Percentiles rank a stretch among this genome's conserved stretches.
Conservation (phyloP, 2,113 vertebrate species). For the Glaucomys volans region DNA sequence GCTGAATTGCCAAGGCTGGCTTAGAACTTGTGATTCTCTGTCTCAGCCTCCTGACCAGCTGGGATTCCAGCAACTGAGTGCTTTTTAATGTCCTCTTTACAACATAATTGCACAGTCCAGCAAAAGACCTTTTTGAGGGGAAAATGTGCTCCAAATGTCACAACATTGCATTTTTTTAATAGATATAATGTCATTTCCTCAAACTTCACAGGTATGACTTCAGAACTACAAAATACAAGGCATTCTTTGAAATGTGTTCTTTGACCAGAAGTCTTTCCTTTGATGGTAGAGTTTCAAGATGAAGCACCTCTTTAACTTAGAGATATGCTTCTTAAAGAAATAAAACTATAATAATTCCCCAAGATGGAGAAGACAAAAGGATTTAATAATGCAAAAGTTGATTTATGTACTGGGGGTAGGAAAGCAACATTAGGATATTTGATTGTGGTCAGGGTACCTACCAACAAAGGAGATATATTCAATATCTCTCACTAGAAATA, state of each 20-base stretch:
- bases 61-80: background rate
- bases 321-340: constrained; percentile 48
- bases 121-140: background rate
- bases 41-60: too few relatives aligned
- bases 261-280: constrained; percentile 29
- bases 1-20: too few relatives aligned
- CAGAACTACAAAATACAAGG: background rate
- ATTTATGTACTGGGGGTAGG: background rate
- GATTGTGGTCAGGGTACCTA: background rate
- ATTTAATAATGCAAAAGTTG: background rate
- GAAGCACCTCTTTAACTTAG: constrained; percentile 11
- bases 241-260: background rate
- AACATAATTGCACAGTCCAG: constrained; percentile 18
- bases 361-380: background rate
- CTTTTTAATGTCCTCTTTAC: background rate
- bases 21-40: too few relatives aligned
- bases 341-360: background rate
- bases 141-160: constrained; percentile 43
- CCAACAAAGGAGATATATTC: background rate
- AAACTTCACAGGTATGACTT: constrained; percentile 4
- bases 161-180: background rate
- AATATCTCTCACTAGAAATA: background rate
- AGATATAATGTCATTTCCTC: background rate
- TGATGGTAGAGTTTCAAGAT: background rate
- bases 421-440: background rate